These are phyloP conservation scores for Campoplex capitator DNA, from an alignment of 2,888 invertebrate genomes.

Conservation along the genomic window DNA sequence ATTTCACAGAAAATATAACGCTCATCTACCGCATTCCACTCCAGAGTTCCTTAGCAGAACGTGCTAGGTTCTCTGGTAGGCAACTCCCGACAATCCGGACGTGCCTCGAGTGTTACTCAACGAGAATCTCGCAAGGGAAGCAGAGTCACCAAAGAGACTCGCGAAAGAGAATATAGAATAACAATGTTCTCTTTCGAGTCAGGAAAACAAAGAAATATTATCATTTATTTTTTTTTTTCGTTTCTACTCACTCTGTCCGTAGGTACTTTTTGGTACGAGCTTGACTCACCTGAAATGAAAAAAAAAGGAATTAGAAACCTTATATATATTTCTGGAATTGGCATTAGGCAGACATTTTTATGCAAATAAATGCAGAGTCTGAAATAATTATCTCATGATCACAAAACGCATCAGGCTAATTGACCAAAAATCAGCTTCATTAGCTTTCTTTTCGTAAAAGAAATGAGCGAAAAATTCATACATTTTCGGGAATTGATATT, in stretches of 20 bases:
- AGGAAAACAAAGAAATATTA: slow-evolving; percentile 8
- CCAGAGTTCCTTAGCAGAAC: slow-evolving; percentile 54
- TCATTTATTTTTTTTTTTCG: slow-evolving; percentile 30
- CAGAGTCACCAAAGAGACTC: slow-evolving; percentile 38
- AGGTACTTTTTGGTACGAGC: slow-evolving; percentile 5
- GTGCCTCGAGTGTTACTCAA: slow-evolving; percentile 59
- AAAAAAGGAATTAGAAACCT: slow-evolving; percentile 54
- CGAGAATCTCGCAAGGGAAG: slow-evolving; percentile 9
- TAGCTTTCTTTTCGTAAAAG: background rate
- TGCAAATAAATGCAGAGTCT: background rate
- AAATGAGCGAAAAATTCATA: background rate
- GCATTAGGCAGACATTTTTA: background rate
- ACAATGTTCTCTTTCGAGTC: slow-evolving; percentile 43
- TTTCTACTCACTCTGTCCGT: slow-evolving; percentile 34
- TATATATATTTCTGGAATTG: slow-evolving; percentile 37
- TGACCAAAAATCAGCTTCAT: background rate
- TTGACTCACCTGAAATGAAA: slow-evolving; percentile 62
- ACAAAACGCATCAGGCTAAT: background rate
- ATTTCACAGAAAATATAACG: slow-evolving; percentile 6
- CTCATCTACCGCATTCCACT: slow-evolving; percentile 26
- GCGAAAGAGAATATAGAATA: slow-evolving; percentile 44
- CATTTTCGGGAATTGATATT: background rate
- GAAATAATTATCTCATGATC: background rate
- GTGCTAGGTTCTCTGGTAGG: slow-evolving; percentile 50
- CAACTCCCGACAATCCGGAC: slow-evolving; percentile 50